Evolutionary conservation across 2,888 invertebrate genomes (phyloP), one percentile per base, ranked within the genome.

Genomic region (Drosophila multiciliata): DNA sequence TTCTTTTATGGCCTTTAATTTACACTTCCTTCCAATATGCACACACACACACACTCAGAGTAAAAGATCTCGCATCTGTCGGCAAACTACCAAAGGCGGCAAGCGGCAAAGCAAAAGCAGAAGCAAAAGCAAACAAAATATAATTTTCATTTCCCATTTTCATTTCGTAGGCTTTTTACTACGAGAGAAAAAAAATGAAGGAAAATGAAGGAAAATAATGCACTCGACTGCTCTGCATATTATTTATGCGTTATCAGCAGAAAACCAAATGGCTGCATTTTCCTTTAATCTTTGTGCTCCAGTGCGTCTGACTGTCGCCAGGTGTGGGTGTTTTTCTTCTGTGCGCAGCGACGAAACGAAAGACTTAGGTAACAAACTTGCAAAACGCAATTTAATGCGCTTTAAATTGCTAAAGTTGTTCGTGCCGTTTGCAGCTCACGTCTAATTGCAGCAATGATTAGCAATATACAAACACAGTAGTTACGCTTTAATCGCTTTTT

Each of bases 401-500:
- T 87, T 87, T 87, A 87, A 87, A 87, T 87, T 90, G 87, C 88
- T 62, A 20, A 62, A 40, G 68, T 49, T 36, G 38, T 71, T 36
- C 72, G 36, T 32, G 33, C 33, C 42, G 29, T 54, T 57, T 45
- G 36, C 40, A 53, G 32, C 32, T 50, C 48, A 54, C 73, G 61
- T 73, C 78, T 86, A 86, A 86, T 86, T 89, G 90, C 85, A 40
- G 65, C 84, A 81, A 80, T 85, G 82, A 88, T 90, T 79, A 82
- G 75, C 80, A 82, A 75, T 87, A 78, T 90, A 82, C 91, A 90
- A 90, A 90, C 38, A 38, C 90, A 89, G 87, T 90, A 86, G 90
- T 87, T 87, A 89, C 86, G 75, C 87, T 91, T 90, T 90, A 87
- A 87, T 87, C 87, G 90, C 78, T 87, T 90, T 82, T 90, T 88